Conservation (phyloP, 2,888 invertebrate genomes). For the Polietes domitor region DNA sequence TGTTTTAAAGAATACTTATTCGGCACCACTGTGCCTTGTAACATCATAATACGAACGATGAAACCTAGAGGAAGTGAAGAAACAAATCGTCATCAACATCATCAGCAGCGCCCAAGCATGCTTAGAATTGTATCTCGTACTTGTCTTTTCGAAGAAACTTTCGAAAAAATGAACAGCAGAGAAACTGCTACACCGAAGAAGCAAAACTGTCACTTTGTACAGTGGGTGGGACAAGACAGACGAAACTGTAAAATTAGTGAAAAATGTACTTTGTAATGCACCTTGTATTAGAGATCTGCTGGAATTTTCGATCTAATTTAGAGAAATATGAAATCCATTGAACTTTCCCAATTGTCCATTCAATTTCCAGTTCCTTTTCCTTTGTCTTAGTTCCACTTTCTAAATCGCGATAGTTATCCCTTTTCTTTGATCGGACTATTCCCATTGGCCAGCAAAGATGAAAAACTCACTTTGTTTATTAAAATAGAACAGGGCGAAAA, state of each 20-base stretch:
- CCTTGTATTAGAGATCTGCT: no score
- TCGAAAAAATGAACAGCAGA: constrained; percentile 14
- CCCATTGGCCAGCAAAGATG: not conserved
- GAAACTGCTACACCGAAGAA: not conserved
- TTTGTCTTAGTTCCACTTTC: no score
- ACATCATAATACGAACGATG: constrained; percentile 9
- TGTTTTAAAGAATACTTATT: no score
- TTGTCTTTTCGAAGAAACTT: not conserved
- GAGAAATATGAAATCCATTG: no score
- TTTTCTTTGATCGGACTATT: not conserved
- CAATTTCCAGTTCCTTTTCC: no score
- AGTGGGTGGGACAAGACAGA: not conserved
- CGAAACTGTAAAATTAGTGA: no score
- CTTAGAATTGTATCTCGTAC: not conserved
- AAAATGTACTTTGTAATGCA: no score
- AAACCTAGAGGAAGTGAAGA: not conserved
- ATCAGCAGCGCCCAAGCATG: not conserved
- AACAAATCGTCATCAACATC: constrained; percentile 17
- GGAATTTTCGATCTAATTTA: no score
- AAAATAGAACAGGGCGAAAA: not conserved
- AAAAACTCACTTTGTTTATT: not conserved
- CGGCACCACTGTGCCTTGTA: not conserved
- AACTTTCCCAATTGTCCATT: no score
- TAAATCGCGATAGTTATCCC: no score
- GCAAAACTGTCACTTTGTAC: not conserved